Conservation (phyloP, 2,888 invertebrate species). For the Stramonita haemastoma region DNA sequence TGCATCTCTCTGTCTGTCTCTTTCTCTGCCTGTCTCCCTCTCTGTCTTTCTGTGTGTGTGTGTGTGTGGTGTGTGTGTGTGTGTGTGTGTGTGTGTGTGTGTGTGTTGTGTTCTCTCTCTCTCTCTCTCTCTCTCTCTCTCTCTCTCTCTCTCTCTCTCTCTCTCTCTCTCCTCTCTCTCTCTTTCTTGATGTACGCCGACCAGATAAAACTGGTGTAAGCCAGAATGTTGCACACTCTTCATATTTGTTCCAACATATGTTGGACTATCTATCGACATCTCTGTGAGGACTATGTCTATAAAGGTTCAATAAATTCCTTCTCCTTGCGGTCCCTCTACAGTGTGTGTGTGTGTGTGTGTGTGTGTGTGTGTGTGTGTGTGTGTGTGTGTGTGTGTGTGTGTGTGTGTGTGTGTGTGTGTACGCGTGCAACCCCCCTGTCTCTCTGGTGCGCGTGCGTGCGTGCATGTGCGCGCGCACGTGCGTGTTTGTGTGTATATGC, state of each 20-base stretch:
- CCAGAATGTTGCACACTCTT: not conserved
- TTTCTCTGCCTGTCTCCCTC: not conserved
- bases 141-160: conserved; percentile 22
- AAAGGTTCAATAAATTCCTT: too few species aligned
- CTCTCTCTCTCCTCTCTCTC: not conserved
- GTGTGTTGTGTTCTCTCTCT: not conserved
- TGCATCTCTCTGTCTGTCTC: too few species aligned
- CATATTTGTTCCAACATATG: not conserved
- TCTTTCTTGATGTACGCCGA: not conserved
- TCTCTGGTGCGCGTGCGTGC: too few species aligned
- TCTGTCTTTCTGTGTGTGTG: not conserved
- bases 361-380: not conserved
- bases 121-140: conserved; percentile 23
- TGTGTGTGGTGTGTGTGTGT: not conserved
- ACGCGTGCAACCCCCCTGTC: too few species aligned
- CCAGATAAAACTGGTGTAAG: not conserved
- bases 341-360: not conserved
- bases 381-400: not conserved
- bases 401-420: too few species aligned
- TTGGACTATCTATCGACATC: not conserved
- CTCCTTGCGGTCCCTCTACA: too few species aligned
- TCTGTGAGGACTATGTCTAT: not conserved
- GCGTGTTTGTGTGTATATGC: too few species aligned
- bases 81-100: not conserved
- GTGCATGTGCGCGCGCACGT: too few species aligned